Base-by-base conservation (phyloP, 1,140 invertebrate genomes). In the Drosophila littoralis region DNA sequence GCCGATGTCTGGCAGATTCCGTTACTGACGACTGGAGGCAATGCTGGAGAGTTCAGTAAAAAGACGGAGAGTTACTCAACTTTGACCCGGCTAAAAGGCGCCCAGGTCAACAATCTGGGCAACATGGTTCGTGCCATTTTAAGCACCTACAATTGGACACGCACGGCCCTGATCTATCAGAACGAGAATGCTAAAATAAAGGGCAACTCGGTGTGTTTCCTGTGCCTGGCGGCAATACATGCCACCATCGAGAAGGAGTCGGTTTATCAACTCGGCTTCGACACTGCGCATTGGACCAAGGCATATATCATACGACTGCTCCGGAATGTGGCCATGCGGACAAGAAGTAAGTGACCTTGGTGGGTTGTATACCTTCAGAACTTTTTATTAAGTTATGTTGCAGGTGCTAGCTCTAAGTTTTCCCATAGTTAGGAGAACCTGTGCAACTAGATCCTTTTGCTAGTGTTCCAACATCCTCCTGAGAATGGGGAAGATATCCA, bases 1-100 rank as follows among this genome's bases (percentile, higher is more conserved):
- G 95, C 97, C 1, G 95, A 96, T 6, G 94, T 95, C n/a, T 99
- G 98, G 98, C 93, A 95, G 1, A 96, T 98, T 15, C 97, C 98
- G 0, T 95, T 98, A 1, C 91, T 99, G 6, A 98, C 97, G 1
- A 95, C 97, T 0, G 97, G 96, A 0, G 97, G 95, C 0, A 96
- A 97, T 81, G 96, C 96, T 0, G 95, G 97, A 65, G 95, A 96
- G 45, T 98, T 92, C 35, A 84, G 84, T 46, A 82, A 84, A 43
- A 92, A 91, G 32, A 60, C 73, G 0, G 79, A 88, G 22, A 88
- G 86, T 69, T 98, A 96, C 92, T 94, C 94, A 1, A 95, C 97
- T 0, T 93, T 98, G 9, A 98, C 97, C 1, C 94, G 97, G 40
- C 95, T 98, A 93, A 97, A 97, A 93, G 96, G 97, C 0, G 96